Percentiles rank a stretch among this genome's conserved stretches.
phyloP scores from a whole-genome alignment of 1,140 invertebrate genomes.

The Episyrphus balteatus region DNA sequence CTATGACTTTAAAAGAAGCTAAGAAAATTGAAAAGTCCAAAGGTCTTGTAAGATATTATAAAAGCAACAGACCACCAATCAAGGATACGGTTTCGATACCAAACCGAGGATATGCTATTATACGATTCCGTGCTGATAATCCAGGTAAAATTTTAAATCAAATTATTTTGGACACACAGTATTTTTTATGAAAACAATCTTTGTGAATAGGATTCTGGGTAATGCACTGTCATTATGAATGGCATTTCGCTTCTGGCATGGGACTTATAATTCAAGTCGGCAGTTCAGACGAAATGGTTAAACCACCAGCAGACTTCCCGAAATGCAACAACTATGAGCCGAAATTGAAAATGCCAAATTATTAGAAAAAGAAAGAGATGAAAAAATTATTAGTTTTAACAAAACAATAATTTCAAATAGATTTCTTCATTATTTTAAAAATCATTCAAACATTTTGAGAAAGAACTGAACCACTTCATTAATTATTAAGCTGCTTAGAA shows the following conservation, averaged over 20 bases:
- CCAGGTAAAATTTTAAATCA: too few relatives aligned
- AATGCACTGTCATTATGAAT: slow-evolving; percentile 14
- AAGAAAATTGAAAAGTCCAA: slow-evolving; percentile 16
- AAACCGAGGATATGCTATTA: slow-evolving; percentile 38
- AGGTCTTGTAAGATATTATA: slow-evolving; percentile 9
- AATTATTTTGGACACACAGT: too few relatives aligned
- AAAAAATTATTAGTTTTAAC: not conserved
- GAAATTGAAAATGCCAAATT: not conserved
- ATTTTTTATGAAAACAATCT: slow-evolving; percentile 1
- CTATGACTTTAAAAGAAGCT: slow-evolving; percentile 13
- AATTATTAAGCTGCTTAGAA: too few relatives aligned
- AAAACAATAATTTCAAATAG: not conserved
- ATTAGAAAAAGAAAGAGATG: too few relatives aligned
- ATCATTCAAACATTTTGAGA: too few relatives aligned
- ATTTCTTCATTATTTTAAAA: not conserved
- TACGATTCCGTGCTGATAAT: slow-evolving; percentile 38
- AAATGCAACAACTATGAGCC: slow-evolving; percentile 39
- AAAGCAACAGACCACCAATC: slow-evolving; percentile 15
- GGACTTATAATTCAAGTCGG: slow-evolving; percentile 43
- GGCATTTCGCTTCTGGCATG: slow-evolving; percentile 41
- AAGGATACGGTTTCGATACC: slow-evolving; percentile 40
- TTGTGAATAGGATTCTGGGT: slow-evolving; percentile 16
- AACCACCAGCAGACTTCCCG: slow-evolving; percentile 40
- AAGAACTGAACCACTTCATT: too few relatives aligned
- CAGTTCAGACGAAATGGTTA: slow-evolving; percentile 37